Base-by-base conservation (phyloP, 2,113 vertebrate genomes). In the Brachyhypopomus gauderio region DNA sequence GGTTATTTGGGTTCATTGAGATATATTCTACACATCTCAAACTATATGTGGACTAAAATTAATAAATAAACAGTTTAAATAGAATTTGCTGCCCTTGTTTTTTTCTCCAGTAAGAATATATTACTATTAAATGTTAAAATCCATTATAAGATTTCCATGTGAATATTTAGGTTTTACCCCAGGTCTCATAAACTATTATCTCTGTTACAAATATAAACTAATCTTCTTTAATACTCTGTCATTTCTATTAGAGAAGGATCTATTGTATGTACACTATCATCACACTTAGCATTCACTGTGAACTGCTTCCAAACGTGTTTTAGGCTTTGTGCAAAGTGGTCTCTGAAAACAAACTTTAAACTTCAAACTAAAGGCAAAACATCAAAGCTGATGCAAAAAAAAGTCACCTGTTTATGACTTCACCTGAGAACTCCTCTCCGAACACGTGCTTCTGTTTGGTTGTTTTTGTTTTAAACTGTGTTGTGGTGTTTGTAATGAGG, bases 141-240 rank as follows among this genome's bases (percentile, higher is more conserved):
- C 56, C 52, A 62, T n/a, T 69, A 55, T 70, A 69, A 9, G n/a
- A 72, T 56, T 12, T 45, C 34, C 58, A 75, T 23, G 8, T 62
- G 16, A 60, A 56, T 52, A 27, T 34, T 77, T 38, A 67, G 63
- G 25, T 69, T 64, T 16, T 52, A 38, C n/a, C 20, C 45, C 56
- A 58, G 66, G 63, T 84, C 64, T 83, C 58, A 34, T 81, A 70
- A 83, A 75, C 66, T 72, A 76, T 86, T 5, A 58, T 67, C 48
- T 81, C 76, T 72, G 69, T 77, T 85, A 86, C n/a, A 88, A 88
- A 88, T 87, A 86, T 87, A 86, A 85, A 86, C 75, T 67, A 76
- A 87, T 77, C 77, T 63, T 76, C 1, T 34, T 20, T 48, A 80
- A 78, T 67, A 77, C 36, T 63, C 62, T 70, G 66, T 56, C 75